Conservation (phyloP, 1,140 invertebrate species). For the Camponotus pennsylvanicus region DNA sequence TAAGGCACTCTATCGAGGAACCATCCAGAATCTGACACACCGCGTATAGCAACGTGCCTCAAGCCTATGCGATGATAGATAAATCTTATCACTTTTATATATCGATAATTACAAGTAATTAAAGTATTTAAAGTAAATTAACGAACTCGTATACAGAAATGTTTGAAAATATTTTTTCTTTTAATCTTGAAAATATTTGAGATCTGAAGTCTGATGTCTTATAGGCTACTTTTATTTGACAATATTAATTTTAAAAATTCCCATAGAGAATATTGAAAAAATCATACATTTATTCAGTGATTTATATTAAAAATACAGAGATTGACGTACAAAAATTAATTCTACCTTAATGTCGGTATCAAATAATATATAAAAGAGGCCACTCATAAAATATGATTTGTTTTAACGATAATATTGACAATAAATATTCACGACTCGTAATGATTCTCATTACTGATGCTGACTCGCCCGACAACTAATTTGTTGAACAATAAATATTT, state of each 20-base stretch:
- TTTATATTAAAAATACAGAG: neutral
- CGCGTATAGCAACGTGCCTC: constrained; percentile 90
- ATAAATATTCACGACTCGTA: constrained; percentile 10
- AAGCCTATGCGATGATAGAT: constrained; percentile 79
- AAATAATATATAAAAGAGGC: neutral
- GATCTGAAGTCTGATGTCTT: no score
- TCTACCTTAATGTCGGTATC: neutral
- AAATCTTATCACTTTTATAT: neutral
- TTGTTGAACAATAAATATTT: neutral
- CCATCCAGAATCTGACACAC: constrained; percentile 97
- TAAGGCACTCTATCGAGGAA: constrained; percentile 94
- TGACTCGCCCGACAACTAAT: neutral
- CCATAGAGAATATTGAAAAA: neutral
- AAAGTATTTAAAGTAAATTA: neutral
- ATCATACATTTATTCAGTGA: neutral
- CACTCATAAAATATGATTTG: constrained; percentile 9
- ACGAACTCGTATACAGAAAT: constrained; percentile 1
- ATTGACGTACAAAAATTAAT: neutral
- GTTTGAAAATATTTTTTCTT: neutral
- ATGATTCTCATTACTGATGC: constrained; percentile 3
- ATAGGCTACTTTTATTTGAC: neutral
- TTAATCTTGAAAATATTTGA: neutral
- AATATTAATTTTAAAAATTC: neutral
- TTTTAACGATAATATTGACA: neutral
- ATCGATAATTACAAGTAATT: neutral